These are phyloP conservation scores for Sabatieria punctata DNA, from an alignment of 2,888 invertebrate genomes.

Conservation along the genomic window DNA sequence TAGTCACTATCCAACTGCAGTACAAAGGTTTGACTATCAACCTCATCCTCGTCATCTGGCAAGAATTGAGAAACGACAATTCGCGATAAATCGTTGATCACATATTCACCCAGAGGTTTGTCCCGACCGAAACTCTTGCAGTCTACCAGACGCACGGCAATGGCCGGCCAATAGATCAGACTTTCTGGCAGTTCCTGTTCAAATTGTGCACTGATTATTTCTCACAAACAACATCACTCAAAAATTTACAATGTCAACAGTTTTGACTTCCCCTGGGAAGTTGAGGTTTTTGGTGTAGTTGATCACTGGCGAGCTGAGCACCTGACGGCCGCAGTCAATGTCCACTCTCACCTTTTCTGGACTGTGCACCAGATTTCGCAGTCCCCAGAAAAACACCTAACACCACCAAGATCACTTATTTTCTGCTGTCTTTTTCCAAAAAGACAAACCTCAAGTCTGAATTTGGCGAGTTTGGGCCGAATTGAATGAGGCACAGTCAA, in stretches of 20 bases:
- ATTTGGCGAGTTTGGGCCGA: no score
- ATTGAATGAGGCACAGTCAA: no score
- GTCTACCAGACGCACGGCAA: slow-evolving; percentile 71
- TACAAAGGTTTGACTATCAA: no score
- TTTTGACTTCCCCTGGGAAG: slow-evolving; percentile 36
- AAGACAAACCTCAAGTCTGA: no score
- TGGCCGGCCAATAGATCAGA: slow-evolving; percentile 67
- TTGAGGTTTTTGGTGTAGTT: slow-evolving; percentile 37
- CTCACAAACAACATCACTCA: no score
- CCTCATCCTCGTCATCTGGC: no score
- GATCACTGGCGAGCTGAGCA: slow-evolving; percentile 35
- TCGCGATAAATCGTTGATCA: slow-evolving; percentile 54
- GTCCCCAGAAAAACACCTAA: slow-evolving; percentile 39
- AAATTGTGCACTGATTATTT: no score
- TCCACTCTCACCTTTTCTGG: slow-evolving; percentile 37
- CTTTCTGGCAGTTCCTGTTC: slow-evolving; percentile 54
- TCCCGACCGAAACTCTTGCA: slow-evolving; percentile 72
- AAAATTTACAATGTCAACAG: slow-evolving; percentile 38
- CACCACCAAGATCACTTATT: no score
- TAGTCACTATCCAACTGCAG: no score
- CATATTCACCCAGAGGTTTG: slow-evolving; percentile 73
- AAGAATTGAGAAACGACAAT: no score
- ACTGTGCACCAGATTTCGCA: slow-evolving; percentile 37
- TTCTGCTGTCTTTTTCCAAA: no score
- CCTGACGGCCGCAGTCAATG: slow-evolving; percentile 37